Base-by-base conservation (phyloP, 2,888 invertebrate species). In the Selenia dentaria region DNA sequence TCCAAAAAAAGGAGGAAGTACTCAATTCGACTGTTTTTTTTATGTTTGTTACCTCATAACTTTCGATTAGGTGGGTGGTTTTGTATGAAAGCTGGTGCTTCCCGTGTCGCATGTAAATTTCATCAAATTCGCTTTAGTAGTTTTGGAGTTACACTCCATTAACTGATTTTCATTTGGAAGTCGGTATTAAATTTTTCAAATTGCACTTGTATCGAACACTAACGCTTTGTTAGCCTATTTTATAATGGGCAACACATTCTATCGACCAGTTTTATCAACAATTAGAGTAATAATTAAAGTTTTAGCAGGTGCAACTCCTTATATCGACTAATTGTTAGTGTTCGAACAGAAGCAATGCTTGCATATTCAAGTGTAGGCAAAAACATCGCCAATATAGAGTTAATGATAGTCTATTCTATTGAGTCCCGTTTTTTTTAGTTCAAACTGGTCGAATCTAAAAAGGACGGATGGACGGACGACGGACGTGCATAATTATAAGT, bases 301-400 rank as follows among this genome's bases (percentile, higher is more conserved):
- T 79, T 83, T 81, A 79, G 77, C 87, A 88, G 87, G 80, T 87
- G 86, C 76, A 78, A 64, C 57, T 73, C 79, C 82, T 73, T 83
- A 79, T 73, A 65, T 50, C 73, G 77, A 66, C 68, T 58, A 73
- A 71, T 71, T 81, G 79, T 81, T 79, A 79, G 78, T 76, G 64
- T 67, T 55, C 71, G 54, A 62, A 34, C 35, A 46, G 58, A 69
- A 72, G 68, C 78, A 69, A 81, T 76, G 74, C 75, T 69, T 76
- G 73, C 69, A 74, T 72, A 79, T 83, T 80, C 22, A 22, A 70
- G 51, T 60, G 54, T 31, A 44, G 47, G 72, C 67, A 81, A 83
- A 80, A 83, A 80, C 68, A 51, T 55, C 56, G 62, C 64, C 59
- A 68, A 71, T 75, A 79, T 76, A 79, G 67, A 73, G 67, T 57